Base-by-base conservation (phyloP, 2,113 vertebrate species). In the Anhinga anhinga region DNA sequence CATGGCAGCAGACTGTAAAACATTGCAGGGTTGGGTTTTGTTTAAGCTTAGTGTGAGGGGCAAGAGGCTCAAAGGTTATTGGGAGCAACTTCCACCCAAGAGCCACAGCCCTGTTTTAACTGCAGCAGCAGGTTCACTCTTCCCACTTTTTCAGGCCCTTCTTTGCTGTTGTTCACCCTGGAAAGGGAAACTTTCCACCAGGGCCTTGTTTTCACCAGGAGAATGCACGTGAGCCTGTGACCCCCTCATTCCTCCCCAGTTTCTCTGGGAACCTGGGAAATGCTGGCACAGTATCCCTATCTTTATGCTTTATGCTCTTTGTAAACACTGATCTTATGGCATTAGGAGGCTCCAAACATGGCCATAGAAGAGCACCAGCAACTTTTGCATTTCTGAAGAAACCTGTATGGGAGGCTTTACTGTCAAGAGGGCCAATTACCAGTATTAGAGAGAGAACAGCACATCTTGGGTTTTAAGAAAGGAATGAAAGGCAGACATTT, bases 181-280 rank as follows among this genome's bases (percentile, higher is more conserved):
- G 26, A 29, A 50, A 42, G 44, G 59, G 8, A 77, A 25, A 14
- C 52, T 12, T 34, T 22, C 34, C 58, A 82, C 42, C 8, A 29
- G 47, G 56, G 45, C 34, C 29, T 47, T 17, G 55, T 61, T 74
- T 9, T 32, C 67, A 40, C 29, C 86, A 63, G 7, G 27, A 74
- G 15, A 65, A 77, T 1, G 2, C 22, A 6, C 1, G 1, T 3
- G 50, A 45, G 40, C 27, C 23, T 18, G 20, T 6, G 38, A 72
- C 40, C 47, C 40, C n/a, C 69, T 26, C 2, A 0, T 15, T 13
- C 22, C 29, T 58, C 67, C 61, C 26, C 5, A 8, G 13, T 27
- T 86, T 26, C 52, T 30, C 40, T 15, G n/a, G 19, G 67, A 79
- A 45, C 13, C 23, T 49, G 36, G 11, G 61, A 66, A 62, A 56